Evolutionary conservation across 1,140 invertebrate species (phyloP).

Genomic region (Musca vetustissima): DNA sequence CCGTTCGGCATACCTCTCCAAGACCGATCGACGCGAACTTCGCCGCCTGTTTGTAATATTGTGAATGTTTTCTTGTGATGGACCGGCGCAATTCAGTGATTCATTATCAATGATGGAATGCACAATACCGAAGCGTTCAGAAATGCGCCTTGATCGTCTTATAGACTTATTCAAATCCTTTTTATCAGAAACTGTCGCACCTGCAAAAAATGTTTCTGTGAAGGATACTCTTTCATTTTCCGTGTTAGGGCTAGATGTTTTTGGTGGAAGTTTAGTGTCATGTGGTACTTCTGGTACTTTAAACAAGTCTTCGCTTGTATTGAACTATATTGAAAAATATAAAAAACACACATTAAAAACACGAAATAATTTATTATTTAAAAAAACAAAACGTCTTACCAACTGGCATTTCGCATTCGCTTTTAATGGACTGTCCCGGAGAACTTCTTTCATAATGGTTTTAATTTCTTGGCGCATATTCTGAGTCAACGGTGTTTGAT

Average conservation of each 20-base stretch:
- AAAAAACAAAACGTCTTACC: constrained; percentile 16
- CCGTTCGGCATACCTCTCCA: constrained; percentile 2
- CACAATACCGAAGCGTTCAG: background rate
- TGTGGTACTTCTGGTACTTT: constrained; percentile 20
- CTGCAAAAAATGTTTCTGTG: constrained; percentile 7
- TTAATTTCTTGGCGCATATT: constrained; percentile 20
- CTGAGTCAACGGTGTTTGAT: background rate
- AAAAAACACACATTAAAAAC: background rate
- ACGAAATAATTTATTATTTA: background rate
- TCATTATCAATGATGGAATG: background rate
- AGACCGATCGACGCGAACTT: background rate
- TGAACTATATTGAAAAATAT: constrained; percentile 20
- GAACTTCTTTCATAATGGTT: constrained; percentile 20
- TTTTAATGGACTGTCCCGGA: constrained; percentile 5
- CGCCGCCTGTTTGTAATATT: background rate
- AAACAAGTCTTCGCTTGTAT: constrained; percentile 20
- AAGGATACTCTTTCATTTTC: background rate
- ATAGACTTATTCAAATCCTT: constrained; percentile 4
- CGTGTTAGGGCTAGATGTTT: constrained; percentile 3
- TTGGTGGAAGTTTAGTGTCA: background rate
- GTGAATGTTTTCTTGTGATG: background rate
- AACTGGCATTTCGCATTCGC: constrained; percentile 24
- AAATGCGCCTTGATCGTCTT: constrained; percentile 25
- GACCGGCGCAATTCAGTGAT: background rate
- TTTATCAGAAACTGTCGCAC: background rate